phyloP scores from a whole-genome alignment of 2,113 vertebrate genomes.

The Eptatretus burgeri region DNA sequence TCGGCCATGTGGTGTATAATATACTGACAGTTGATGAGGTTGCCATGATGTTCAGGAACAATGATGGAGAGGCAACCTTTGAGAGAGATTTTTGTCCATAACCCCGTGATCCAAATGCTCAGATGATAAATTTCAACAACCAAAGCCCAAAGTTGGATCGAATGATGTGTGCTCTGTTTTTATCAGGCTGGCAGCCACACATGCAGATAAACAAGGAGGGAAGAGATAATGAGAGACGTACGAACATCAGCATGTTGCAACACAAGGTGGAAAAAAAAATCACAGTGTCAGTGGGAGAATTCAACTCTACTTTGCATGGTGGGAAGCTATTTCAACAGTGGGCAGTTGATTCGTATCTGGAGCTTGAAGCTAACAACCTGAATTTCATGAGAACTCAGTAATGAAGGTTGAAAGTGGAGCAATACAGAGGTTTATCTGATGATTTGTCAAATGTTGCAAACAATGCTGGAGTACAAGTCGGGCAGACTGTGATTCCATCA shows the following conservation, averaged over 20 bases:
- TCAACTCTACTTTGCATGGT: neutral
- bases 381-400: neutral
- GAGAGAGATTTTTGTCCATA: neutral
- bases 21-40: neutral
- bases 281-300: neutral
- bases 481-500: neutral
- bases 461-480: neutral
- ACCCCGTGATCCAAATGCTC: neutral
- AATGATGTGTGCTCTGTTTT: neutral
- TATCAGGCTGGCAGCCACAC: neutral
- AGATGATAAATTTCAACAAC: neutral
- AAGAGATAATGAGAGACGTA: neutral
- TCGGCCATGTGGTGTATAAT: too few relatives aligned
- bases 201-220: neutral
- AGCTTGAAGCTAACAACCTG: neutral
- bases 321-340: neutral
- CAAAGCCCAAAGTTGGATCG: neutral
- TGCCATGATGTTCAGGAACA: neutral
- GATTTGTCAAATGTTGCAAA: neutral
- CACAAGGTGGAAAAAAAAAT: neutral
- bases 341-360: neutral
- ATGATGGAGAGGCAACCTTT: conserved; percentile 1
- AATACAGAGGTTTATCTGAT: neutral
- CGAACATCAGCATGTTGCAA: conserved; percentile 1
- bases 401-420: neutral